A percentile compares a stretch with the other conserved stretches of the same genome.
Conservation (phyloP, 2,888 invertebrate species). For the Cantharis nigra region DNA sequence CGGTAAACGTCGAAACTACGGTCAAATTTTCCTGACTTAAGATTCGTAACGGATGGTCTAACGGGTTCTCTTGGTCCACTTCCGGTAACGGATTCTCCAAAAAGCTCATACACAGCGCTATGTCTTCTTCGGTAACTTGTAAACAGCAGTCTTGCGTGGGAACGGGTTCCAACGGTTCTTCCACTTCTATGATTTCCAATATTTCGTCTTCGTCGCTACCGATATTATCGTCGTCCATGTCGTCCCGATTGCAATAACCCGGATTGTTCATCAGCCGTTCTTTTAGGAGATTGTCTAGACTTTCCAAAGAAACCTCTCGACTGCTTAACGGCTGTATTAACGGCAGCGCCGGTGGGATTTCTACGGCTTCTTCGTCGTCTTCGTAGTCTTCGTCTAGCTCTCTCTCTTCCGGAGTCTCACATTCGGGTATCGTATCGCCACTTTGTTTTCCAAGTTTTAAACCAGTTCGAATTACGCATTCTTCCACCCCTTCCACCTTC, state of each 20-base stretch:
- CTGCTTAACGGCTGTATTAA: conserved; percentile 79
- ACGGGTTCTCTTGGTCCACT: conserved; percentile 70
- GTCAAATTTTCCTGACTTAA: conserved; percentile 91
- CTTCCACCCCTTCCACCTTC: conserved; percentile 63
- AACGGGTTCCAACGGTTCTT: conserved; percentile 79
- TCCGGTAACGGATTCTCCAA: conserved; percentile 72
- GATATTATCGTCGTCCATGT: conserved; percentile 59
- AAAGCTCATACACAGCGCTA: conserved; percentile 80
- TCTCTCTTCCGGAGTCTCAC: conserved; percentile 46
- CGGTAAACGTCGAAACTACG: conserved; percentile 87
- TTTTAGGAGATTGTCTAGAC: conserved; percentile 75
- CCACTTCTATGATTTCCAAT: conserved; percentile 79
- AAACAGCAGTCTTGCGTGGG: conserved; percentile 86
- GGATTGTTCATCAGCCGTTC: conserved; percentile 64
- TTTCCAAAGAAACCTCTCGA: conserved; percentile 82
- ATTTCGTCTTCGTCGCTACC: conserved; percentile 70
- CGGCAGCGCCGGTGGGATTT: conserved; percentile 80
- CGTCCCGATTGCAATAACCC: conserved; percentile 34
- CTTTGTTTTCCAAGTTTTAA: conserved; percentile 55
- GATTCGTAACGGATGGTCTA: conserved; percentile 85
- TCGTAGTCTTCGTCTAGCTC: conserved; percentile 64
- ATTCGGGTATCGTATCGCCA: conserved; percentile 49
- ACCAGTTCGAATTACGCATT: conserved; percentile 65
- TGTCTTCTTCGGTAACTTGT: conserved; percentile 93
- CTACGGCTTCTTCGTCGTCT: conserved; percentile 78